Evolutionary conservation across 2,113 vertebrate genomes (phyloP).

Genomic region (Upupa epops): DNA sequence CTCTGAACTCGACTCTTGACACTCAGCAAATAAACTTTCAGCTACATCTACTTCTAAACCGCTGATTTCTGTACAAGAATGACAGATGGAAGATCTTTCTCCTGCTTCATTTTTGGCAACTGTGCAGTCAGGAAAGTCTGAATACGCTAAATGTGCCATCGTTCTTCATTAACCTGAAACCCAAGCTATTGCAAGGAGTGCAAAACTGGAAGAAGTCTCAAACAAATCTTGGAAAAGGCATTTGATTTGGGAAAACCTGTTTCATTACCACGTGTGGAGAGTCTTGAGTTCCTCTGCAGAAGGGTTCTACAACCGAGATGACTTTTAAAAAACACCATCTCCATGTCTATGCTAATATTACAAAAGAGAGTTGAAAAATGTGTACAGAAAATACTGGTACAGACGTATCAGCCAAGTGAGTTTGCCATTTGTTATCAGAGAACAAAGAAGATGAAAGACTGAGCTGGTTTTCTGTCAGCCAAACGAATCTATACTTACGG

Average conservation of each 20-base stretch:
- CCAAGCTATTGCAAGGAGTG: neutral
- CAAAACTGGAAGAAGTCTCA: neutral
- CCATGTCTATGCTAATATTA: neutral
- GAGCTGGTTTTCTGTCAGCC: neutral
- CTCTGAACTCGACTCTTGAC: neutral
- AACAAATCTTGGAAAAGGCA: neutral
- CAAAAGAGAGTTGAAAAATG: neutral
- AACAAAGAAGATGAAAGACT: neutral
- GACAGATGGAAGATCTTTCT: conserved; percentile 22
- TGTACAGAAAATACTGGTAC: neutral
- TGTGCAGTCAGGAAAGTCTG: neutral
- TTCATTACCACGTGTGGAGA: neutral
- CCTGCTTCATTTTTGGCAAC: conserved; percentile 16
- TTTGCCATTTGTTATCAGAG: neutral
- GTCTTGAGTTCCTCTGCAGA: neutral
- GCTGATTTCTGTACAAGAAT: neutral
- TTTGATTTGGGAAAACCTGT: neutral
- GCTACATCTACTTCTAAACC: neutral
- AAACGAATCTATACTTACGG: neutral
- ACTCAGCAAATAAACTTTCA: conserved; percentile 9
- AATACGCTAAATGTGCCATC: neutral
- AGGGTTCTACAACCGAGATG: neutral
- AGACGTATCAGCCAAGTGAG: neutral
- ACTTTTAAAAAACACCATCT: neutral
- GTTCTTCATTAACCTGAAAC: conserved; percentile 7